Evolutionary conservation across 2,113 vertebrate species (phyloP), one percentile per base, ranked within the genome.

Genomic region (Hemiscyllium ocellatum): DNA sequence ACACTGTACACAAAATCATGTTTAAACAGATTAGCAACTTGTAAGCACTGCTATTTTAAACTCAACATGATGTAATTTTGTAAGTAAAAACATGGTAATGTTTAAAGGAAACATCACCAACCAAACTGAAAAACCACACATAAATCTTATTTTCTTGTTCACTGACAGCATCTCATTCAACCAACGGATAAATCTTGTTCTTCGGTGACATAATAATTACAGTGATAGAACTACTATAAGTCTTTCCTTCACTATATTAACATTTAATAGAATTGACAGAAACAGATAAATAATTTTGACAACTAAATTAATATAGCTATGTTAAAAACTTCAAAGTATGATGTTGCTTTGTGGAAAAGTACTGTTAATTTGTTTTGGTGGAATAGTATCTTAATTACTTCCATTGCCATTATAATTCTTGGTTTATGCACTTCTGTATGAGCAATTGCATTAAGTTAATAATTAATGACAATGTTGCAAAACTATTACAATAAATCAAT

Each of bases 91-190:
- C n/a, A 66, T 4, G 20, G 2, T 68, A 65, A 93, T 42, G 19
- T 68, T 68, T n/a, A 68, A 93, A 22, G 65, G 68, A 47, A 42
- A 69, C n/a, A 69, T 70, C 65, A 90, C 20, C 87, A 90, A 56
- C 87, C 87, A 94, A 69, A 94, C 66, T 69, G 20, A 94, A 94
- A 69, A 94, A 26, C 33, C 22, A 20, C 56, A 68, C 90, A 68
- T 37, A 94, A 37, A 69, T 94, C n/a, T 94, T 94, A 69, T 94
- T 94, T 70, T 94, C 91, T 94, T 69, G 65, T 94, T 94, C 66
- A 47, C n/a, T 94, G 66, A 94, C 65, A 94, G 65, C 37, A 68
- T 94, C n/a, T 69, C 65, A 94, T 68, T 94, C 91, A 94, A 69
- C 37, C 65, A 94, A 7, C 7, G 0, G 56, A 68, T 66, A 68